Base-by-base conservation (phyloP, 2,888 invertebrate genomes). In the Biston stratarius region DNA sequence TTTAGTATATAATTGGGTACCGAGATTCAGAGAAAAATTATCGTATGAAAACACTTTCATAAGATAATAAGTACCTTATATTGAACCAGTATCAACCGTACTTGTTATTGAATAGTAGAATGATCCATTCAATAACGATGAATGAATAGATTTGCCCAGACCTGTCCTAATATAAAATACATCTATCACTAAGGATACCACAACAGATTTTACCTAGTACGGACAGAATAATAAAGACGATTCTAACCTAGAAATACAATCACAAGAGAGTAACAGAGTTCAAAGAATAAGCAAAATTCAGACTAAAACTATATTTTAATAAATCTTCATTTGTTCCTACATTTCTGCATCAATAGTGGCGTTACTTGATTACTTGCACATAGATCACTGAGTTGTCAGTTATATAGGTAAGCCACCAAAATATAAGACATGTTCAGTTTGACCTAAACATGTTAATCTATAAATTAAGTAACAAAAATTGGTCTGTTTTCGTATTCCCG, bases 221-320 rank as follows among this genome's bases (percentile, higher is more conserved):
- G 66, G 66, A 67, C 57, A 67, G 66, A 66, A 61, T 61, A 58
- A 61, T 49, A 61, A 61, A 66, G 45, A 57, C 57, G 47, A 67
- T 58, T 47, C 57, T 67, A 61, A 51, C 57, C 57, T 66, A 61
- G 57, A 61, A 56, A 33, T 51, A 56, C 33, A 11, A n/a, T 49
- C 42, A 48, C 33, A 10, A 59, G 59, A 34, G 24, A 33, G 42
- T 38, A 38, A 38, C 38, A 38, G 38, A 38, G 8, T 38, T 38
- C 38, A 38, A 9, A 38, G 38, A 38, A 38, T 24, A 24, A 38
- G 6, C 9, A 60, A 36, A 48, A 48, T 48, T 38, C 15, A 33
- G 14, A 57, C 34, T 38, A 24, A 5, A 38, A 38, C 9, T 9
- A 38, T 9, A 38, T 6, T 5, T 5, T 9, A 9, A 38, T 9